phyloP scores from a whole-genome alignment of 2,888 invertebrate genomes.

The Melieria crassipennis region DNA sequence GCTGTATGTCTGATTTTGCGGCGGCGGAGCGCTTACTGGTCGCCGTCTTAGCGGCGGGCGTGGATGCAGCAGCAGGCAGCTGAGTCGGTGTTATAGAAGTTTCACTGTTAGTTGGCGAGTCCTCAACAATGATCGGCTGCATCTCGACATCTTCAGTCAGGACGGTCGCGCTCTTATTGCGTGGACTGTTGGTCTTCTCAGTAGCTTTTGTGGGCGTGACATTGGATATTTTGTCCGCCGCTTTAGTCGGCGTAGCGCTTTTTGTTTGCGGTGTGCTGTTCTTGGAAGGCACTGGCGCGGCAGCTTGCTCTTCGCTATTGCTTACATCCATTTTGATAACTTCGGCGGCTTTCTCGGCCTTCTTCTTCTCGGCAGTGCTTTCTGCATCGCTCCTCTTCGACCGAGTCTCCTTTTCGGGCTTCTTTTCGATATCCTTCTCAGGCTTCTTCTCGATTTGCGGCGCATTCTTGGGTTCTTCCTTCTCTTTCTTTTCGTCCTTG shows the following conservation, averaged over 20 bases:
- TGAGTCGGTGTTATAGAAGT: not conserved
- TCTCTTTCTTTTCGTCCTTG: constrained; percentile 19
- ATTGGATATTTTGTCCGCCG: constrained; percentile 27
- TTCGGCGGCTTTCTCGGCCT: constrained; percentile 28
- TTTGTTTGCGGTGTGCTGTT: constrained; percentile 25
- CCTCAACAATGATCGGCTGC: constrained; percentile 50
- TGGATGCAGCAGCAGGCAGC: not conserved
- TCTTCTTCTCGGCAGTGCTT: constrained; percentile 36
- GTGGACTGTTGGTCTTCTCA: constrained; percentile 29
- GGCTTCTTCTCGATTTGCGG: constrained; percentile 14
- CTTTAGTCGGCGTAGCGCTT: constrained; percentile 26
- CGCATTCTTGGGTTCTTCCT: constrained; percentile 9
- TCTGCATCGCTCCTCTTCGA: constrained; percentile 24
- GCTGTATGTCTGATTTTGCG: constrained; percentile 48
- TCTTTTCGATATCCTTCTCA: constrained; percentile 27
- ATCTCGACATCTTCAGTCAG: constrained; percentile 55
- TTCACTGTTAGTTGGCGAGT: constrained; percentile 47
- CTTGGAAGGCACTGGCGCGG: constrained; percentile 11
- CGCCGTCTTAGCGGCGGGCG: constrained; percentile 11
- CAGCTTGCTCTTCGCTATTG: constrained; percentile 26
- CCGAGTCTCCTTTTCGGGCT: constrained; percentile 27
- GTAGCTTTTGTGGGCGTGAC: constrained; percentile 25
- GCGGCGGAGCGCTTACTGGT: constrained; percentile 6
- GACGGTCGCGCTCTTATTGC: constrained; percentile 30
- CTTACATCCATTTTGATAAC: constrained; percentile 19